Percentiles rank a stretch among this genome's conserved stretches.
Conservation (phyloP, 2,888 invertebrate species). For the Nycteola revayana region DNA sequence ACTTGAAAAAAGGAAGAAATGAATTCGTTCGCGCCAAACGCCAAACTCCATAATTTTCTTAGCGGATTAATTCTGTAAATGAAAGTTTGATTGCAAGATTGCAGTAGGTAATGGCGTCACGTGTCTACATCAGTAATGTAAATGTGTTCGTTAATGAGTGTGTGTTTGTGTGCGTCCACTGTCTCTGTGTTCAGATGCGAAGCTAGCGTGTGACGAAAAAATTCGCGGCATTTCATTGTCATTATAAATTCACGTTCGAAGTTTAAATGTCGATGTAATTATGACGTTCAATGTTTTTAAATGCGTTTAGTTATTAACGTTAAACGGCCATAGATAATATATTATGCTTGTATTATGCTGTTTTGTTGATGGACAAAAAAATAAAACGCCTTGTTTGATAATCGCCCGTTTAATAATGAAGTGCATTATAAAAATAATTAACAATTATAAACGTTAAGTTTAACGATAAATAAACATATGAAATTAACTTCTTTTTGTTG, state of each 20-base stretch:
- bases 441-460: too few relatives aligned
- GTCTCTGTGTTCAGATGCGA: conserved; percentile 52
- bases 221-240: conserved; percentile 39
- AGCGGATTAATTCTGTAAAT: conserved; percentile 44
- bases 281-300: conserved; percentile 11
- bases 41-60: conserved; percentile 39
- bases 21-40: conserved; percentile 48
- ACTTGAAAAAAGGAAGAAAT: conserved; percentile 29
- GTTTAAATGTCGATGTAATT: conserved; percentile 18
- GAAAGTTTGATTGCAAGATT: conserved; percentile 54
- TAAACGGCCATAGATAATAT: not conserved
- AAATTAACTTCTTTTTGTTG: too few relatives aligned
- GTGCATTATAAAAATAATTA: too few relatives aligned
- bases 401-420: too few relatives aligned
- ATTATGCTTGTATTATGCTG: conserved; percentile 2
- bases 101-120: conserved; percentile 49
- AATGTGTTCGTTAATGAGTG: conserved; percentile 77
- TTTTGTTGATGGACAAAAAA: not conserved
- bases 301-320: conserved; percentile 3
- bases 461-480: too few relatives aligned
- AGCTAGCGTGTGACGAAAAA: conserved; percentile 48
- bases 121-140: conserved; percentile 71
- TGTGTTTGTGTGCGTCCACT: conserved; percentile 59
- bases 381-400: not conserved
- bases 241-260: conserved; percentile 26